Evolutionary conservation across 2,113 vertebrate species (phyloP), one percentile per base, ranked within the genome.

Genomic region (Takifugu flavidus): DNA sequence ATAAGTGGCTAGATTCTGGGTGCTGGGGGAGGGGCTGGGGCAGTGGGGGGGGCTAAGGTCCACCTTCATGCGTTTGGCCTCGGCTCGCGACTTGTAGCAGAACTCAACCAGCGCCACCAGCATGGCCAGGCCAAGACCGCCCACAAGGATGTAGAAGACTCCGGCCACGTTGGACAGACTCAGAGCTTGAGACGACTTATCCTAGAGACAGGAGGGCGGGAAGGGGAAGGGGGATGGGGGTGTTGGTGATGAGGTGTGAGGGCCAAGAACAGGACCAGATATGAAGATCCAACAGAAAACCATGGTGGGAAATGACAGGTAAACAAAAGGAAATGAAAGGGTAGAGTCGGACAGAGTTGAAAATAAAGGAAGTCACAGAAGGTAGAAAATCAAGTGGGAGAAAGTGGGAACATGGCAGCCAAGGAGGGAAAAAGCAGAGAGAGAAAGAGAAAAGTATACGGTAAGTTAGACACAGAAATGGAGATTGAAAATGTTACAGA

Each of bases 1-100:
- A 95, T 99, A 99, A 90, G 97, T 99, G 92, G 97, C 97, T 96
- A 99, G 95, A 95, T 99, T 99, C 94, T 98, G 96, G 91, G 94
- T 94, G 93, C 95, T 96, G 93, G 95, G 96, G 92, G 95, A 96
- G 91, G 95, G 97, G 94, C 95, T 97, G 94, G 95, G 89, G 84
- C 88, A 88, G 86, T 89, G 88, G 72, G 89, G 85, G 83, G 91
- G 94, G 89, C 95, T 98, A 96, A 98, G 96, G 95, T 96, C 95
- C 93, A 98, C 95, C 95, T 98, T 98, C 95, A 98, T 98, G 94
- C 95, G 94, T 92, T 98, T 98, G 90, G 96, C 96, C 90, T 99
- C 97, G 87, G 97, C 95, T 90, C 96, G 94, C 87, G 97, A 99
- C 94, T 99, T 99, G 95, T 99, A 99, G 95, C 97, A 99, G 96